Evolutionary conservation across 2,797 vertebrate species (phyloP).

Genomic region (Coranthus polyacanthus): DNA sequence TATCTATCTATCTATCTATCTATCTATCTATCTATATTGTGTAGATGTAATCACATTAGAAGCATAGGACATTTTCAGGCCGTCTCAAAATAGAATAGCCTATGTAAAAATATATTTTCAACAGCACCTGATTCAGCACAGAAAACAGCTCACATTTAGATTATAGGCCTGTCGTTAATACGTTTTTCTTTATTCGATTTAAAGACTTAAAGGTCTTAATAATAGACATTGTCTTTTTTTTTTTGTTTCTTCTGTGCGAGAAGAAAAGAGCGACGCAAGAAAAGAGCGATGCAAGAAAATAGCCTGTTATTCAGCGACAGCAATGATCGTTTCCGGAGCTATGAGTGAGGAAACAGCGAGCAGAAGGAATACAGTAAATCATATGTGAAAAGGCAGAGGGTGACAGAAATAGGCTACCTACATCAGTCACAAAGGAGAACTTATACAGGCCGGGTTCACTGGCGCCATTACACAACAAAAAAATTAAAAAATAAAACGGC

Average conservation of each 20-base stretch:
- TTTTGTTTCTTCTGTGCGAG: too few species aligned
- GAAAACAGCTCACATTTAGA: not conserved
- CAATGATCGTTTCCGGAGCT: constrained; percentile 22
- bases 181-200: too few species aligned
- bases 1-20: constrained; percentile 6
- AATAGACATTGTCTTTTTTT: too few species aligned
- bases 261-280: too few species aligned
- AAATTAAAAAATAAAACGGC: constrained; percentile 12
- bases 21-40: constrained; percentile 20
- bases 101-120: too few species aligned
- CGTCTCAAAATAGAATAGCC: too few species aligned
- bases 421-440: constrained; percentile 57
- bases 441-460: constrained; percentile 16
- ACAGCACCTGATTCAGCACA: not conserved
- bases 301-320: constrained; percentile 24
- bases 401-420: constrained; percentile 68
- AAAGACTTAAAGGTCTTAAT: too few species aligned
- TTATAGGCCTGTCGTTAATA: too few species aligned
- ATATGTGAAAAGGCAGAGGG: constrained; percentile 38
- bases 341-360: constrained; percentile 51
- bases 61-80: too few species aligned
- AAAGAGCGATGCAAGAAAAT: not conserved
- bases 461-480: constrained; percentile 50
- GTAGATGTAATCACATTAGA: too few species aligned
- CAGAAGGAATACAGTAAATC: constrained; percentile 48